Percentiles rank a stretch among this genome's conserved stretches.
Conservation (phyloP, 2,113 vertebrate genomes). For the Ceuthmochares aereus region DNA sequence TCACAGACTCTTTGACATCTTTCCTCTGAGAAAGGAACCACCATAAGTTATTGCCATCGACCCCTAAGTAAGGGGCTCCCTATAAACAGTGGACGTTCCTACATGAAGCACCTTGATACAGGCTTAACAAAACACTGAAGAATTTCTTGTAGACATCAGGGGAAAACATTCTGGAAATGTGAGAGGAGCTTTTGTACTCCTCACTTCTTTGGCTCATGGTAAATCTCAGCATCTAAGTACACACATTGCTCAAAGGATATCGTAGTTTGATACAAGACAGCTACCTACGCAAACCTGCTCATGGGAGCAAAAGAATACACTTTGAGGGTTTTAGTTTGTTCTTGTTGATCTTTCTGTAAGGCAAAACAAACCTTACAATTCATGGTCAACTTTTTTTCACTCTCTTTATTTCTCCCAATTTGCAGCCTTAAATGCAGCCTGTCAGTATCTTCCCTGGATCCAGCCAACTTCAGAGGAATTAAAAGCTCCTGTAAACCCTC, state of each 20-base stretch:
- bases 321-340: background rate
- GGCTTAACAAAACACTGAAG: background rate
- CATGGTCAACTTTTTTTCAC: background rate
- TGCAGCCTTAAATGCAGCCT: background rate
- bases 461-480: background rate
- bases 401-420: background rate
- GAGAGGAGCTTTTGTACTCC: background rate
- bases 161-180: background rate
- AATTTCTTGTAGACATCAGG: background rate
- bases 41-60: background rate
- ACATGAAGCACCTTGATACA: background rate
- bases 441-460: background rate
- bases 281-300: background rate
- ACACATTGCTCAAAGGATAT: background rate
- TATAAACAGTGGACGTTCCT: fast-evolving
- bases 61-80: background rate
- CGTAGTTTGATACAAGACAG: background rate
- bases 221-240: background rate
- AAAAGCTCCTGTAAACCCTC: background rate
- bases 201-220: background rate
- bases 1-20: background rate
- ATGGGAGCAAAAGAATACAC: background rate
- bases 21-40: background rate
- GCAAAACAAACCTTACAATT: background rate
- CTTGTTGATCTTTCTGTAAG: background rate